Evolutionary conservation across 2,113 vertebrate genomes (phyloP).

Genomic region (Copsychus sechellarum): DNA sequence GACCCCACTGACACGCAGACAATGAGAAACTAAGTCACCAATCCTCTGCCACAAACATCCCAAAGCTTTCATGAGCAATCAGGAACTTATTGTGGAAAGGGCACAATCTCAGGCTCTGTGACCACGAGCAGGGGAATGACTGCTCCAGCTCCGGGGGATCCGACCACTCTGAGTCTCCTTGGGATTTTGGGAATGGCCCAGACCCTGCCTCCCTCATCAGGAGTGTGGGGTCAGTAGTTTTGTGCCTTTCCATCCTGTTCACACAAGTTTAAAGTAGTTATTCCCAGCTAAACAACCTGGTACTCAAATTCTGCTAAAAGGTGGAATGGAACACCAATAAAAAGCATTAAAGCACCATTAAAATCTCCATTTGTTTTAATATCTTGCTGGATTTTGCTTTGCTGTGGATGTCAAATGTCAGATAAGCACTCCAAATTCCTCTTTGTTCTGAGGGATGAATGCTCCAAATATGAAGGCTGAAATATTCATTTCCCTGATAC

Average conservation of each 20-base stretch:
- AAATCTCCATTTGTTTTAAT: background rate
- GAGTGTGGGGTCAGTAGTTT: background rate
- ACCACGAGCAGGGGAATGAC: background rate
- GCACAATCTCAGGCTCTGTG: background rate
- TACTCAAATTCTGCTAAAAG: background rate
- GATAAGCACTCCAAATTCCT: background rate
- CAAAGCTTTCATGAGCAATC: background rate
- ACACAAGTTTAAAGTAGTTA: background rate
- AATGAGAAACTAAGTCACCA: background rate
- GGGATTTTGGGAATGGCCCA: too few species aligned
- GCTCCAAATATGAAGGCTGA: background rate
- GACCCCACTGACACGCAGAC: background rate
- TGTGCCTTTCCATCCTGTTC: background rate
- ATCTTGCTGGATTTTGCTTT: background rate
- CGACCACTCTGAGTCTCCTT: too few species aligned
- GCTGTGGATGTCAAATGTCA: background rate
- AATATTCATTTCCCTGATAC: background rate
- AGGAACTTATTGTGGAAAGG: background rate
- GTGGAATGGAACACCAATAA: background rate
- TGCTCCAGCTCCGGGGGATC: too few species aligned
- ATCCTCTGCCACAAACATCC: background rate
- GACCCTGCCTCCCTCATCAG: too few species aligned
- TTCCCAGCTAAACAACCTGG: background rate
- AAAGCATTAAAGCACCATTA: background rate
- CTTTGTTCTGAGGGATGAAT: background rate